phyloP scores from a whole-genome alignment of 2,888 invertebrate species.

The Drosophila borealis region DNA sequence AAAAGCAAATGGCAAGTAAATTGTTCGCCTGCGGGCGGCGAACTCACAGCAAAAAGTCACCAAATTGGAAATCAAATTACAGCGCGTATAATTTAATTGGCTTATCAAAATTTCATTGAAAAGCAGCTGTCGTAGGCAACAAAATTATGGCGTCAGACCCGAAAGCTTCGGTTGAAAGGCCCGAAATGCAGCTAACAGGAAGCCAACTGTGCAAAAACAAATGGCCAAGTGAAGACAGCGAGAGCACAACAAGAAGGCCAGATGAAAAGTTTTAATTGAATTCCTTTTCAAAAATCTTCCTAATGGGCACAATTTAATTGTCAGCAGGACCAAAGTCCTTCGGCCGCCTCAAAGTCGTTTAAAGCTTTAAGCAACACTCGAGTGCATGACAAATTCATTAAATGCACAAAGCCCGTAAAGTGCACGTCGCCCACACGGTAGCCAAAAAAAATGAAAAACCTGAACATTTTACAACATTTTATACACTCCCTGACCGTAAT shows the following conservation, averaged over 20 bases:
- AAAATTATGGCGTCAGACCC: constrained; percentile 37
- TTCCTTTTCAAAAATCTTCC: constrained; percentile 67
- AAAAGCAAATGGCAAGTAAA: constrained; percentile 65
- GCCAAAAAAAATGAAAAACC: background rate
- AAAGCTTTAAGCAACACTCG: constrained; percentile 53
- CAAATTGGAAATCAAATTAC: constrained; percentile 70
- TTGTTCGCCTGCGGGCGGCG: constrained; percentile 23
- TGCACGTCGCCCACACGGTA: constrained; percentile 36
- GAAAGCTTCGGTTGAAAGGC: constrained; percentile 6
- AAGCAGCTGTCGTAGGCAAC: constrained; percentile 55
- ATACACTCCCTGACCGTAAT: constrained; percentile 71
- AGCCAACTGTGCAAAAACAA: constrained; percentile 1
- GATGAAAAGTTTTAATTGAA: constrained; percentile 75
- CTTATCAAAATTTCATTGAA: constrained; percentile 72
- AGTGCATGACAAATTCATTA: constrained; percentile 71
- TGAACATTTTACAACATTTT: constrained; percentile 60
- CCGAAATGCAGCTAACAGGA: constrained; percentile 30
- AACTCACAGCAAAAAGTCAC: constrained; percentile 25
- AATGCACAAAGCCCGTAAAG: constrained; percentile 60
- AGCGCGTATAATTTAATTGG: constrained; percentile 73
- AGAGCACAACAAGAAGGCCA: constrained; percentile 12
- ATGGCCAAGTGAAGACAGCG: constrained; percentile 7
- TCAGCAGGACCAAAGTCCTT: constrained; percentile 39
- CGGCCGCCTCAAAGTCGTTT: constrained; percentile 34
- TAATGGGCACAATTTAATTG: constrained; percentile 71